Percentiles rank a stretch among this genome's conserved stretches.
Evolutionary conservation across 2,797 vertebrate species (phyloP).

Genomic region (Macropodus opercularis): DNA sequence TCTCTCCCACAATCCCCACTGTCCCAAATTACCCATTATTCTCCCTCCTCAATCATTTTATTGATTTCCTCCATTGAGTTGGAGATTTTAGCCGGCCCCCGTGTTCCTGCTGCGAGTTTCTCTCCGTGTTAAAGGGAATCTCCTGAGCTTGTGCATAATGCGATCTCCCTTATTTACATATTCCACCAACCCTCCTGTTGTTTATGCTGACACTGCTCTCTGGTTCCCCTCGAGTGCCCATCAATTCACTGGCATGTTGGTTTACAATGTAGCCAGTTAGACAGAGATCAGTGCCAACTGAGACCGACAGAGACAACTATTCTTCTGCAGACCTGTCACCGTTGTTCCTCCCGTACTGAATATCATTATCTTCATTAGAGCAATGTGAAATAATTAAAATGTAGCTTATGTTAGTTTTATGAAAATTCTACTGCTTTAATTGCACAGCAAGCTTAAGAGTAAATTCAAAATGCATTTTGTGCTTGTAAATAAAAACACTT

Average conservation of each 20-base stretch:
- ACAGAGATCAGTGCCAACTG: slow-evolving; percentile 54
- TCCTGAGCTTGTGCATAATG: slow-evolving; percentile 43
- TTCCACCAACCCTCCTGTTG: slow-evolving; percentile 34
- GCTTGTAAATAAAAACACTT: background rate
- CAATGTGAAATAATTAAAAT: slow-evolving; percentile 6
- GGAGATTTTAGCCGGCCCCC: slow-evolving; percentile 46
- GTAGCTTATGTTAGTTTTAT: background rate
- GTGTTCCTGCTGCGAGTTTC: slow-evolving; percentile 40
- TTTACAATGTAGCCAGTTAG: slow-evolving; percentile 48
- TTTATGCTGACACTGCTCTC: slow-evolving; percentile 52
- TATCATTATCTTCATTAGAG: slow-evolving; percentile 31
- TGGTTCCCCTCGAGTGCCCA: slow-evolving; percentile 33
- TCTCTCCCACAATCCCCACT: slow-evolving; percentile 36
- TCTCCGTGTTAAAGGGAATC: slow-evolving; percentile 50
- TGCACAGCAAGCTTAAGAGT: background rate
- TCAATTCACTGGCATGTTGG: slow-evolving; percentile 42
- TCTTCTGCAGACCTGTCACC: slow-evolving; percentile 42
- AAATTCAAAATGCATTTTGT: background rate
- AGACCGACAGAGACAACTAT: slow-evolving; percentile 59
- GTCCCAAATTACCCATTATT: slow-evolving; percentile 67
- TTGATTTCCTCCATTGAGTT: slow-evolving; percentile 54
- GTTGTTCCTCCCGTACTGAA: slow-evolving; percentile 13
- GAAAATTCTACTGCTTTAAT: slow-evolving; percentile 17
- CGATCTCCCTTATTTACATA: slow-evolving; percentile 25
- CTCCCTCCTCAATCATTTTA: slow-evolving; percentile 51